phyloP scores from a whole-genome alignment of 2,797 vertebrate species.

The Eulemur mongoz region DNA sequence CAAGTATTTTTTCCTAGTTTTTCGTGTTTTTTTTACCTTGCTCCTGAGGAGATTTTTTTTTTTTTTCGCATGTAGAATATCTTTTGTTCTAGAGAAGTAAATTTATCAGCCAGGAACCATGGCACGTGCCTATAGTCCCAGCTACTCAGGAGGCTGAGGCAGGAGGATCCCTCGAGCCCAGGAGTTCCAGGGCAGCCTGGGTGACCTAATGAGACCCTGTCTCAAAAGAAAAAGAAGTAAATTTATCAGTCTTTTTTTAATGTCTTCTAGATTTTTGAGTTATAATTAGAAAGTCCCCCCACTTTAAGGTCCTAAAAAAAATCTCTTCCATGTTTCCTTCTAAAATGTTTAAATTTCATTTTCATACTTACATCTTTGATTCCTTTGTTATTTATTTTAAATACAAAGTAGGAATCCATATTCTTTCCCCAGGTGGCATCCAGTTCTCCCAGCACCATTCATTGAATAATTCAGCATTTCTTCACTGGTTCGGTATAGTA shows the following conservation, averaged over 20 bases:
- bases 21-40: background rate
- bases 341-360: background rate
- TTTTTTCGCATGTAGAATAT: background rate
- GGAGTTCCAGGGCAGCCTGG: background rate
- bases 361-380: background rate
- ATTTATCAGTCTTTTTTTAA: background rate
- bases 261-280: background rate
- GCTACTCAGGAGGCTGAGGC: background rate
- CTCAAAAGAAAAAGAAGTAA: background rate
- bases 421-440: background rate
- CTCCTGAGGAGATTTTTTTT: too few relatives aligned
- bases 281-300: background rate
- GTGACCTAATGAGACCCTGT: background rate
- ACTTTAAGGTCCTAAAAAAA: background rate
- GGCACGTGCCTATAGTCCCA: background rate
- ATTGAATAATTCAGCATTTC: background rate
- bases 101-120: background rate
- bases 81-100: background rate
- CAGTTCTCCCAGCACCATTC: background rate
- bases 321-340: background rate
- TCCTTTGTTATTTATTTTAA: background rate
- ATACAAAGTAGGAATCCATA: background rate
- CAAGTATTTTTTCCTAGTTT: background rate
- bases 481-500: background rate
- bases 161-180: background rate